A percentile compares a stretch with the other conserved stretches of the same genome.
Conservation (phyloP, 2,888 invertebrate species). For the Rhamnusium bicolor region DNA sequence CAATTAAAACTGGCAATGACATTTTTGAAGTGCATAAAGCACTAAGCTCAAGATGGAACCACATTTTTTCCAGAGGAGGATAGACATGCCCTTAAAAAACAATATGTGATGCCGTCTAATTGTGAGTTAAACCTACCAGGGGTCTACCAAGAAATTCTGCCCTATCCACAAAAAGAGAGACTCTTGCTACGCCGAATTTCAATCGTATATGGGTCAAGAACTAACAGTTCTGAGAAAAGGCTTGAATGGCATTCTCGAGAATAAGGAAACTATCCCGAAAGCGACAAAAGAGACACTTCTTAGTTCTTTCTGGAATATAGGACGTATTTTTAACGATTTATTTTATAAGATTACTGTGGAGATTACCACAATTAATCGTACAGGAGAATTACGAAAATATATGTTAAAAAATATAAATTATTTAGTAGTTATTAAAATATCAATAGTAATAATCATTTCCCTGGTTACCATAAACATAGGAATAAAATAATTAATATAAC, state of each 20-base stretch:
- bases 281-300: conserved; percentile 17
- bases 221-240: conserved; percentile 32
- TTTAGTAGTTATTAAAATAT: no score
- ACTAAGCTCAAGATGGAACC: conserved; percentile 1
- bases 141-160: not conserved
- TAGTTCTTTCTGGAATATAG: conserved; percentile 21
- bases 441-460: no score
- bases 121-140: not conserved
- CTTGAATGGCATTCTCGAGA: conserved; percentile 18
- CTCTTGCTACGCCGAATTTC: conserved; percentile 17
- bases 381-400: no score
- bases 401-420: no score
- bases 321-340: conserved; percentile 31
- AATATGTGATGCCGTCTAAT: not conserved
- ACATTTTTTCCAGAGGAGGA: not conserved
- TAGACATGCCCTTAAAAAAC: not conserved
- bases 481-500: no score
- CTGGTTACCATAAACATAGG: no score
- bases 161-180: conserved; percentile 21
- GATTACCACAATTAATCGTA: no score
- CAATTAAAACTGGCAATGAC: no score
- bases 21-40: not conserved
- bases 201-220: conserved; percentile 26
- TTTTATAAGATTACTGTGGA: conserved; percentile 20
- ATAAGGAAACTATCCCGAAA: conserved; percentile 17